A percentile compares a stretch with the other conserved stretches of the same genome.
phyloP scores from a whole-genome alignment of 2,797 vertebrate genomes.

The Schizopygopsis malacanthus region DNA sequence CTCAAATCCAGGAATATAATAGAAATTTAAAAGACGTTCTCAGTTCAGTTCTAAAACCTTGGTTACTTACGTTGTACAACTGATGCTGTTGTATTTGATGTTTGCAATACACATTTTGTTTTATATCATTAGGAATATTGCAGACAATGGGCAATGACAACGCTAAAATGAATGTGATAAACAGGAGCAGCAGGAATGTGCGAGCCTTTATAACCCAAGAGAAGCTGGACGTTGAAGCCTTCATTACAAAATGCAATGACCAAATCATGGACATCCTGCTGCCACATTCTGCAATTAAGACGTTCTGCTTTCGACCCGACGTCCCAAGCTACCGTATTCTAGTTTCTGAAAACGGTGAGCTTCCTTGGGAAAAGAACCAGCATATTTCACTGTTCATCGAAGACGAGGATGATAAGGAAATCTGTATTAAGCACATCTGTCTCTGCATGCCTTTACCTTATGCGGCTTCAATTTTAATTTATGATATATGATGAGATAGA shows the following conservation, averaged over 20 bases:
- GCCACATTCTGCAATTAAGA: conserved; percentile 44
- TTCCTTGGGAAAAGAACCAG: conserved; percentile 52
- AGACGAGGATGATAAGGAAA: conserved; percentile 65
- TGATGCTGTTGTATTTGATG: neutral
- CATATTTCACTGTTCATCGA: conserved; percentile 71
- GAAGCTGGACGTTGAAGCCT: conserved; percentile 62
- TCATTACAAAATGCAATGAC: conserved; percentile 44
- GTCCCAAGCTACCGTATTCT: conserved; percentile 58
- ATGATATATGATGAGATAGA: conserved; percentile 62
- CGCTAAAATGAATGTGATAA: conserved; percentile 61
- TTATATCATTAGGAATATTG: neutral
- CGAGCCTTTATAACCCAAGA: conserved; percentile 62
- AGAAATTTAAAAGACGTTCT: neutral
- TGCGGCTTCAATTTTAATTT: conserved; percentile 62
- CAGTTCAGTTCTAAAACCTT: neutral
- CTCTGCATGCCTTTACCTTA: conserved; percentile 61
- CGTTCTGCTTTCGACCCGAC: conserved; percentile 65
- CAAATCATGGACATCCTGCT: neutral
- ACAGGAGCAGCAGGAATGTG: conserved; percentile 70
- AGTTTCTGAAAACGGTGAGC: conserved; percentile 61
- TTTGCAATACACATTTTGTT: neutral
- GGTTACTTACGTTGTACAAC: neutral
- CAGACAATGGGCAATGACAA: conserved; percentile 67
- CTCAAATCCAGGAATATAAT: neutral
- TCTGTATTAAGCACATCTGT: conserved; percentile 67